Percentiles rank a stretch among this genome's conserved stretches.
These are phyloP conservation scores for Amphipoea lucens DNA, from an alignment of 2,888 invertebrate species.

Conservation along the genomic window DNA sequence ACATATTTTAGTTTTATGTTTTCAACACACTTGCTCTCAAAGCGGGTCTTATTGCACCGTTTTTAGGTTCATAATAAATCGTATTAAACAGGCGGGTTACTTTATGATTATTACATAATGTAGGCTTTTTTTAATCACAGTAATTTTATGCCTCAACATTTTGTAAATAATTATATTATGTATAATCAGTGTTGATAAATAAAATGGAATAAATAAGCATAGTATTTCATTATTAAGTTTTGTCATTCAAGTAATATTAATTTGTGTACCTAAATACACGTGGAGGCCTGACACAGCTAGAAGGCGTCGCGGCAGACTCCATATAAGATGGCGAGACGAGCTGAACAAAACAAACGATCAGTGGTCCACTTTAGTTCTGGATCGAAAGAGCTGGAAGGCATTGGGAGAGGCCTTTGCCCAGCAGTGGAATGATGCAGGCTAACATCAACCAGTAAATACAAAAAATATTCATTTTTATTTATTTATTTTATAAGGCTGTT, in stretches of 20 bases:
- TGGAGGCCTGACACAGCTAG: background rate
- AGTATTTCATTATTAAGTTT: background rate
- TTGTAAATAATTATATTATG: background rate
- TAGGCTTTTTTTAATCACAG: background rate
- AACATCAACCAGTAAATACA: no score
- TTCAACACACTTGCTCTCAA: no score
- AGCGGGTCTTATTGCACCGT: background rate
- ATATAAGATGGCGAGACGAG: background rate
- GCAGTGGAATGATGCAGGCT: no score
- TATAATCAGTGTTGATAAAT: background rate
- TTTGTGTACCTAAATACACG: background rate
- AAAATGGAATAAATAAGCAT: background rate
- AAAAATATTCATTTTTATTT: background rate
- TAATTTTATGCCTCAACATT: background rate
- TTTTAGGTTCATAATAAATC: background rate
- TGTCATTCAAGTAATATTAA: background rate
- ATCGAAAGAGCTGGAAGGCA: background rate
- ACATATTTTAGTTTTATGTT: background rate
- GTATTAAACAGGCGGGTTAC: background rate
- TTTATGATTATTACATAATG: background rate
- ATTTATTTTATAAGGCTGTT: no score
- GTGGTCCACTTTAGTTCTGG: background rate
- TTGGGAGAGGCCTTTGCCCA: no score
- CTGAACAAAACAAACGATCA: background rate
- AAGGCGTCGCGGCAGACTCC: background rate